Base-by-base conservation (phyloP, 1,140 invertebrate species). In the Plodia interpunctella region DNA sequence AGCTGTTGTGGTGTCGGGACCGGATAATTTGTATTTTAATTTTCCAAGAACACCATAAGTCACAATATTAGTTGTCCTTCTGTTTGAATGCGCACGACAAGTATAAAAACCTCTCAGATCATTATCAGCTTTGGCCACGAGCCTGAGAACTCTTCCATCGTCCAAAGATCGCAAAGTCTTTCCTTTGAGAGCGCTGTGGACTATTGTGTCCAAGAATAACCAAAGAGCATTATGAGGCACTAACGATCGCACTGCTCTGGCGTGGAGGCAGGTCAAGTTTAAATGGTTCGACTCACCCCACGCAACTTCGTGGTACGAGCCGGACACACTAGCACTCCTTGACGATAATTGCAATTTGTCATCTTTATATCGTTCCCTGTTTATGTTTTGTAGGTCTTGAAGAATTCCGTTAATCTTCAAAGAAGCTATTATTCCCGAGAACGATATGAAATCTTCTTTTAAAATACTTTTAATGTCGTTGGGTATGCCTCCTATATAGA, bases 181-280 rank as follows among this genome's bases (percentile, higher is more conserved):
- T 5, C 68, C 63, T 21, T 49, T 65, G 19, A 74, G 15, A 32
- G 63, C 50, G 50, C 56, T 56, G 8, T 53, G 54, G 5, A 83
- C 28, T 4, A 58, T 56, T 11, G 70, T 76, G 54, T 88, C 86
- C 54, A 86, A 74, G 60, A 70, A 78, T 44, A 86, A 54, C 86
- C 86, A 88, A 51, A 72, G 65, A 15, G 78, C 72, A 11, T 54
- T 57, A 21, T 73, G 59, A 13, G 67, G 61, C n/a, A n/a, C n/a
- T n/a, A n/a, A n/a, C 38, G 66, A 66, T 19, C 59, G 57, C 30
- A 49, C 35, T 6, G 30, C 65, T 57, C 77, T 66, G 5, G 76
- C 62, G 53, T 85, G 76, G 6, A 88, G 63, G 54, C 86, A 88
- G n/a, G 83, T 78, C 38, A 88, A 62, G 69, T 87, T 88, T n/a